Base-by-base conservation (phyloP, 1,140 invertebrate genomes). In the Globodera ellingtonae region DNA sequence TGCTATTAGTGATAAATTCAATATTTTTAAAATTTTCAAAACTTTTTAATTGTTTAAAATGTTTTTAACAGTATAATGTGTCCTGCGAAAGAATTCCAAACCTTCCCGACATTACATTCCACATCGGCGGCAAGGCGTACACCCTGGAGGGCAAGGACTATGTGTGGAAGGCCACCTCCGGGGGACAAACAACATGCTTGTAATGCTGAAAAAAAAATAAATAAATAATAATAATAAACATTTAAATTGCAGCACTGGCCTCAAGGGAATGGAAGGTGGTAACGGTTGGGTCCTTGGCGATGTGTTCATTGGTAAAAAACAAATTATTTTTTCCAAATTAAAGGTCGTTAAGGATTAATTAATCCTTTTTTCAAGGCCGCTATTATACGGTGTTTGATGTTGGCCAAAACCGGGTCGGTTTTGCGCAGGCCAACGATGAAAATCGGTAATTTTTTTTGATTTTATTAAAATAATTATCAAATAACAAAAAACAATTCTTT, bases 241-340 rank as follows among this genome's bases (percentile, higher is more conserved):
- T 52, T 52, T 15, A 10, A 35, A 6, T 10, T 52, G 8, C 52
- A 52, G 52, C 6, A 96, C 94, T 86, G 97, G 96, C 75, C 98
- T 99, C 90, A 95, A 97, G 92, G 95, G 95, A 56, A 93, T 99
- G 66, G 93, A 94, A 85, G 95, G 95, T 77, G 93, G 93, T 88
- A 95, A 94, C 18, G 94, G 95, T 80, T 98, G 95, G 96, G 97
- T 98, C 90, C 91, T 98, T 21, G 95, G 95, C 67, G 88, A 89
- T 86, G 90, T 92, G 72, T 92, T 92, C 84, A 91, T 92, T 78
- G 91, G 91, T 76, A 9, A 52, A 52, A 10, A 0, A 8, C 59
- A 9, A 10, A 15, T 24, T 24, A 24, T 9, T 52, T 52, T 9
- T 52, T 52, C 13, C 13, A 9, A 4, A 52, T 9, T 4, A 9